These are phyloP conservation scores for Oreocharis arfaki DNA, from an alignment of 2,113 vertebrate genomes.

Conservation along the genomic window DNA sequence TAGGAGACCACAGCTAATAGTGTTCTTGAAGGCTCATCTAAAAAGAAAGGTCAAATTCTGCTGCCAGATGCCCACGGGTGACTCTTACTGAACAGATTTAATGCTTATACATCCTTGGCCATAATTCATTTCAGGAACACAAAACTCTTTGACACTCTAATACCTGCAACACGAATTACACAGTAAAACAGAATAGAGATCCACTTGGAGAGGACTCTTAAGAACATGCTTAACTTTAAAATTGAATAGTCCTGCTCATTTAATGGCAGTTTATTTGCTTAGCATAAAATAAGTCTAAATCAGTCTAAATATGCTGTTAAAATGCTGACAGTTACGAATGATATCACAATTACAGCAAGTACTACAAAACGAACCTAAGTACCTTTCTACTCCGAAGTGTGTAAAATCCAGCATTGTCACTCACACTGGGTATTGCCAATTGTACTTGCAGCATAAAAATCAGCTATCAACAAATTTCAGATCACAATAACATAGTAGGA, in stretches of 20 bases:
- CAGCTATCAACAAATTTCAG: background rate
- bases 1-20: background rate
- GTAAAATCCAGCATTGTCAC: background rate
- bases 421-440: background rate
- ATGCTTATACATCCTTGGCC: background rate
- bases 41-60: conserved; percentile 5
- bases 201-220: background rate
- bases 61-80: background rate
- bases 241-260: background rate
- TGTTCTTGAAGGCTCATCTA: background rate
- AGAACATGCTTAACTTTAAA: background rate
- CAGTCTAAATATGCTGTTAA: background rate
- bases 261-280: background rate
- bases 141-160: background rate
- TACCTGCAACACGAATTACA: background rate
- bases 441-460: background rate
- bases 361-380: background rate
- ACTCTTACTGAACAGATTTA: background rate
- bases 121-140: background rate
- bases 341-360: background rate
- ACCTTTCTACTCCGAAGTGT: background rate
- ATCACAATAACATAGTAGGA: background rate
- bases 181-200: background rate
- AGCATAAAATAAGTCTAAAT: background rate
- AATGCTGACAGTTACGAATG: background rate